Evolutionary conservation across 2,797 vertebrate genomes (phyloP), one percentile per base, ranked within the genome.

Genomic region (Tragelaphus eurycerus): DNA sequence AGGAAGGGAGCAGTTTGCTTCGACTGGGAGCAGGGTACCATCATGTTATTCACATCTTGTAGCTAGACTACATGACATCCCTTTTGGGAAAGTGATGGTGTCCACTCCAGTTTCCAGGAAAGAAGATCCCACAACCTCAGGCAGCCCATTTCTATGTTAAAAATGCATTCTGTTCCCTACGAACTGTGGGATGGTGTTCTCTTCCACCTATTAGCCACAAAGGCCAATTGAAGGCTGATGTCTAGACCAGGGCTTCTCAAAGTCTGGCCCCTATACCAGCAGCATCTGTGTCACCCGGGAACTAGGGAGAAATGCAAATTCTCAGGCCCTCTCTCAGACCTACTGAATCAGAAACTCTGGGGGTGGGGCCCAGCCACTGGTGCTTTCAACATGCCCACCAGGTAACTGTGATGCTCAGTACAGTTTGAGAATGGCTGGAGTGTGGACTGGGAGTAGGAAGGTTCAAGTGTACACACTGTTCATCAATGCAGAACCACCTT

Each of bases 371-470:
- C 78, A 71, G 88, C 10, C 59, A 55, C 23, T 6, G 48, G 76
- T 50, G 27, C 83, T 27, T 78, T n/a, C 93, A 74, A 48, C 38
- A 86, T 62, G 10, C 7, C n/a, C 29, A 52, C 6, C 29, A 43
- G n/a, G 17, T 5, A 6, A 31, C 23, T 76, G 8, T 82, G 86
- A 71, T 4, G 4, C 16, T 90, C 50, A 46, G n/a, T 23, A 11
- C 3, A 57, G 31, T 71, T 78, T 67, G 54, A 92, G 54, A 86
- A 19, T 7, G 54, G 29, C 34, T 7, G 50, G 46, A 55, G 16
- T 76, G 19, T 0, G 15, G 59, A 48, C 19, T 0, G 2, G 13
- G 62, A 38, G 2, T 59, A 29, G 7, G 1, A 7, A 89, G 50
- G 52, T 14, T 29, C 59, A 9, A 4, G 3, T 19, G n/a, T 25